Base-by-base conservation (phyloP, 2,113 vertebrate species). In the Lethenteron reissneri region DNA sequence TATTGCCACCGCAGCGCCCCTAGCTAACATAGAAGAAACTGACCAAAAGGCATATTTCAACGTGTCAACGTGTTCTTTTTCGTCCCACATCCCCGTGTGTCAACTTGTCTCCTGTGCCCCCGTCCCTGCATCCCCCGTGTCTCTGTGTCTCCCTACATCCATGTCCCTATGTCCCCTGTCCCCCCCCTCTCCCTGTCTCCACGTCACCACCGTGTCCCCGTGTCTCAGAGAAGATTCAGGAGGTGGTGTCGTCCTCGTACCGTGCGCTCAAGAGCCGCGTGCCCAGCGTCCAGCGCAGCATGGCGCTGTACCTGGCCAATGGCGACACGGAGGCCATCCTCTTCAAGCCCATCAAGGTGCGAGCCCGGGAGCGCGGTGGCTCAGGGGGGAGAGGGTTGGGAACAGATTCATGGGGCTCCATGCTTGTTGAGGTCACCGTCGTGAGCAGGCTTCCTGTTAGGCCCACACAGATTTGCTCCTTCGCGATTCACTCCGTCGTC, bases 271-370 rank as follows among this genome's bases (percentile, higher is more conserved):
- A 96, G 83, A 86, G 81, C 74, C 92, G 92, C 80, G 82, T 99
- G 76, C 92, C 92, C 0, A 76, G 76, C 75, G 95, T 87, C 0
- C 79, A 92, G 77, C 86, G 88, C 78, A 96, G 92, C 80, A 88
- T 99, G 89, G 88, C 90, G 0, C 78, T 99, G 74, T 99, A 99
- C 77, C 79, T 99, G 58, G 88, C 89, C 79, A 99, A 95, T 76
- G 92, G 85, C 82, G 94, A 99, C 58, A 99, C 92, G 0, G 94
- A 97, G 78, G 88, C 95, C 81, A 95, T 99, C 79, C 82, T 99
- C 74, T 97, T 99, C 80, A 99, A 96, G 75, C 92, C 92, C 15
- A 89, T 99, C 25, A 82, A 85, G 84, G 94, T 99, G 77, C 82
- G 92, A 41, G 41, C 41, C 5, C 41, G 41, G 41, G 41, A 41